Evolutionary conservation across 2,888 invertebrate species (phyloP).

Genomic region (Sinhomidia bicolor): DNA sequence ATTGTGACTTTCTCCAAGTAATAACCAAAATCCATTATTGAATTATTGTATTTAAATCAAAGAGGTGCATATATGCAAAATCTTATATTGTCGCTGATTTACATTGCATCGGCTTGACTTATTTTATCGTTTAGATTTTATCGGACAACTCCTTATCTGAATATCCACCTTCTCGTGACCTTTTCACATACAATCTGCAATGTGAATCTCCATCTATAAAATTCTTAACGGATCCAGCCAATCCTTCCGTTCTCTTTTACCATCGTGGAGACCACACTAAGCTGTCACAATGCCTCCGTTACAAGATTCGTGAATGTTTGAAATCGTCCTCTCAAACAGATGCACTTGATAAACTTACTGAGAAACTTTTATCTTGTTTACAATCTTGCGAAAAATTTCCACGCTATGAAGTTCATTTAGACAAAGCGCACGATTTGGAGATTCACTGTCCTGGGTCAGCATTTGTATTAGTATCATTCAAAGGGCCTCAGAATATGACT

Average conservation of each 20-base stretch:
- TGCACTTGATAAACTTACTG: conserved; percentile 29
- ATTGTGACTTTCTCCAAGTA: conserved; percentile 81
- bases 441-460: conserved; percentile 42
- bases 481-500: conserved; percentile 41
- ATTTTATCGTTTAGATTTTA: conserved; percentile 80
- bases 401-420: conserved; percentile 80
- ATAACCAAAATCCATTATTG: background rate
- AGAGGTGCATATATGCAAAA: too few relatives aligned
- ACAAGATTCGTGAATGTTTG: conserved; percentile 35
- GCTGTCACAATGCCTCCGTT: conserved; percentile 8
- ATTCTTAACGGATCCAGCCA: conserved; percentile 78
- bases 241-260: conserved; percentile 81
- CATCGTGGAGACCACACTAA: conserved; percentile 1
- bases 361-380: conserved; percentile 75
- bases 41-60: too few relatives aligned
- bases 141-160: conserved; percentile 53
- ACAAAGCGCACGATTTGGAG: conserved; percentile 52
- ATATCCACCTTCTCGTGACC: conserved; percentile 58
- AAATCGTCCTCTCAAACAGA: background rate
- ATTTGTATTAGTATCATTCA: conserved; percentile 50
- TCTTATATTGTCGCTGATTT: too few relatives aligned
- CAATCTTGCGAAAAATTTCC: conserved; percentile 82
- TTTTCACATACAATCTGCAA: conserved; percentile 67
- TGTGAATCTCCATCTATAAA: conserved; percentile 56
- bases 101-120: conserved; percentile 68